Percentiles rank a stretch among this genome's conserved stretches.
These are phyloP conservation scores for Eupithecia subumbrata DNA, from an alignment of 2,888 invertebrate genomes.

Conservation along the genomic window DNA sequence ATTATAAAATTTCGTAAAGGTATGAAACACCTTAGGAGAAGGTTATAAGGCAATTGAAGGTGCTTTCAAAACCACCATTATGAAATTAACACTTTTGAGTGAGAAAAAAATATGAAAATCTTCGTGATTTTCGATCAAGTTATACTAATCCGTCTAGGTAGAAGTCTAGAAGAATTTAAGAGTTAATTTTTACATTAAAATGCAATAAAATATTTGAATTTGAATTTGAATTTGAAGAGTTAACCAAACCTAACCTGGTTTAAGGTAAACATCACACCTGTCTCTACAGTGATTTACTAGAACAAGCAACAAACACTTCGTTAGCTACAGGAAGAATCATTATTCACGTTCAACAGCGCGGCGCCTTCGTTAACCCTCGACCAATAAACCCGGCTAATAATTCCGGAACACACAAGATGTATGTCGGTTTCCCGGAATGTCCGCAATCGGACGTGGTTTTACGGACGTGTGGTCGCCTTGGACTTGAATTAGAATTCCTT, in stretches of 20 bases:
- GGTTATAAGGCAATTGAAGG: too few species aligned
- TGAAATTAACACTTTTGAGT: too few species aligned
- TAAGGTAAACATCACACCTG: neutral
- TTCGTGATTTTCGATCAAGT: too few species aligned
- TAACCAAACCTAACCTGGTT: neutral
- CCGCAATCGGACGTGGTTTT: neutral
- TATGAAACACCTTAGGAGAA: too few species aligned
- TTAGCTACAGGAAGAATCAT: constrained; percentile 1
- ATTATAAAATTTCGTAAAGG: too few species aligned
- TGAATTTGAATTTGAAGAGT: too few species aligned
- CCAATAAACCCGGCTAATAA: constrained; percentile 6
- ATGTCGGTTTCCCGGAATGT: constrained; percentile 3
- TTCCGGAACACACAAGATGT: constrained; percentile 8
- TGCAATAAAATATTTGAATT: too few species aligned
- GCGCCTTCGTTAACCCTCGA: constrained; percentile 8
- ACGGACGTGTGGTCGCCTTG: neutral
- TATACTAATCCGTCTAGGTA: too few species aligned
- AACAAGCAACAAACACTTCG: constrained; percentile 1
- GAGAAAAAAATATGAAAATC: too few species aligned
- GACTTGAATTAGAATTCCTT: neutral
- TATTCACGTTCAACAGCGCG: neutral
- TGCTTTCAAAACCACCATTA: too few species aligned
- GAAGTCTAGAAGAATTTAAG: too few species aligned
- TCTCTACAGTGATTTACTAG: neutral
- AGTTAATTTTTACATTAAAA: too few species aligned